A percentile compares a stretch with the other conserved stretches of the same genome.
These are phyloP conservation scores for Belgica antarctica DNA, from an alignment of 2,888 invertebrate genomes.

Conservation along the genomic window DNA sequence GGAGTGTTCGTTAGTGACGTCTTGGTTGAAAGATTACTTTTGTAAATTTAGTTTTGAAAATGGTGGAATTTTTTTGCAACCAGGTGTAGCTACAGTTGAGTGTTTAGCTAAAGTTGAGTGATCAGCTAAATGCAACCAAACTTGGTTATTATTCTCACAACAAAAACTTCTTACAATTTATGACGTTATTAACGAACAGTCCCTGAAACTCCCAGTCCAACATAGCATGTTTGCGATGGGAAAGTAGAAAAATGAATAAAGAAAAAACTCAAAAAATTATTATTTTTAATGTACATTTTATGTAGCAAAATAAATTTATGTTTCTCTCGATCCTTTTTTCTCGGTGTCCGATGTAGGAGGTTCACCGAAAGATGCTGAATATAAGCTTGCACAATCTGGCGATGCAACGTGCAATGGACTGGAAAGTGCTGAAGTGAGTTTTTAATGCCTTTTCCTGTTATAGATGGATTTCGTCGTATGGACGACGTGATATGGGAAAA, in stretches of 20 bases:
- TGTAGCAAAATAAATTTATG: slow-evolving; percentile 37
- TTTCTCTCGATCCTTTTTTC: slow-evolving; percentile 17
- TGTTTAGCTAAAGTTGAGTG: too few species aligned
- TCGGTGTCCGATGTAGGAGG: slow-evolving; percentile 49
- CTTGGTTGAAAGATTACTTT: too few species aligned
- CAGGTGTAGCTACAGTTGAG: too few species aligned
- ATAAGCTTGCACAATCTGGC: slow-evolving; percentile 84
- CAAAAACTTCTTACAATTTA: too few species aligned
- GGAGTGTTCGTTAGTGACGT: too few species aligned
- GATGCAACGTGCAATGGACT: slow-evolving; percentile 92
- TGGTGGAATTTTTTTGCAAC: too few species aligned
- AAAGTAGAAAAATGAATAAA: background rate
- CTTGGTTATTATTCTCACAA: too few species aligned
- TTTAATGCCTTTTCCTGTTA: slow-evolving; percentile 53
- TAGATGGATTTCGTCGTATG: slow-evolving; percentile 60
- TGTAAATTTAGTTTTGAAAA: too few species aligned
- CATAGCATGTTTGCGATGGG: slow-evolving; percentile 19
- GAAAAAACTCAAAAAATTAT: slow-evolving; percentile 19
- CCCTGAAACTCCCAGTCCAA: too few species aligned
- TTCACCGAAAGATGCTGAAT: slow-evolving; percentile 63
- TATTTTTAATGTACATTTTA: slow-evolving; percentile 33
- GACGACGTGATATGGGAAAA: background rate
- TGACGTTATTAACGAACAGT: too few species aligned
- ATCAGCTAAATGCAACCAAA: too few species aligned
- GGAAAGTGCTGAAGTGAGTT: slow-evolving; percentile 74